phyloP scores from a whole-genome alignment of 2,113 vertebrate species.

The Alexandromys fortis region DNA sequence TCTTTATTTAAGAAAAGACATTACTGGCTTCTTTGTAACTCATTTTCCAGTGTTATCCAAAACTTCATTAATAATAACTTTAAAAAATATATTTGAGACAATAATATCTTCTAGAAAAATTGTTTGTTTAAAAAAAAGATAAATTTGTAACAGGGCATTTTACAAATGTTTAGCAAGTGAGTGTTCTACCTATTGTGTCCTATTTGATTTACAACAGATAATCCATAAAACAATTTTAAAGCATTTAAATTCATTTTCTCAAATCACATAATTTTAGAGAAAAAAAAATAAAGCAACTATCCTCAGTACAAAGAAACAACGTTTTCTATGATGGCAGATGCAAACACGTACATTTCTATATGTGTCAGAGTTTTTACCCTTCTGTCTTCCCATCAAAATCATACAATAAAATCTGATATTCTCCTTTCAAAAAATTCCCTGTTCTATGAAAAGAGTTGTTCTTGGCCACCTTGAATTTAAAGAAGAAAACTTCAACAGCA shows the following conservation, averaged over 20 bases:
- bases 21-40: not conserved
- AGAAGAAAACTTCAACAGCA: conserved; percentile 71
- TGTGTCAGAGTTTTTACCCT: conserved; percentile 56
- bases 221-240: conserved; percentile 29
- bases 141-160: not conserved
- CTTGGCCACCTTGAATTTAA: conserved; percentile 74
- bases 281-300: not conserved
- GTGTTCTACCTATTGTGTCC: not conserved
- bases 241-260: not conserved
- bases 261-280: conserved; percentile 38
- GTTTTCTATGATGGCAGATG: not conserved
- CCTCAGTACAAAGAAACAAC: not conserved
- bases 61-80: not conserved
- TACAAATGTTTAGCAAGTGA: not conserved
- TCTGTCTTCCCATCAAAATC: conserved; percentile 58
- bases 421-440: conserved; percentile 72
- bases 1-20: not conserved
- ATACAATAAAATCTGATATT: conserved; percentile 63
- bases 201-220: not conserved
- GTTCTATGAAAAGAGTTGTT: conserved; percentile 71
- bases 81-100: not conserved
- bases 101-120: not conserved
- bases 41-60: not conserved
- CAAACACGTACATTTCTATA: conserved; percentile 29
- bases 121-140: not conserved